Conservation (phyloP, 2,797 vertebrate species). For the Microcaecilia unicolor region DNA sequence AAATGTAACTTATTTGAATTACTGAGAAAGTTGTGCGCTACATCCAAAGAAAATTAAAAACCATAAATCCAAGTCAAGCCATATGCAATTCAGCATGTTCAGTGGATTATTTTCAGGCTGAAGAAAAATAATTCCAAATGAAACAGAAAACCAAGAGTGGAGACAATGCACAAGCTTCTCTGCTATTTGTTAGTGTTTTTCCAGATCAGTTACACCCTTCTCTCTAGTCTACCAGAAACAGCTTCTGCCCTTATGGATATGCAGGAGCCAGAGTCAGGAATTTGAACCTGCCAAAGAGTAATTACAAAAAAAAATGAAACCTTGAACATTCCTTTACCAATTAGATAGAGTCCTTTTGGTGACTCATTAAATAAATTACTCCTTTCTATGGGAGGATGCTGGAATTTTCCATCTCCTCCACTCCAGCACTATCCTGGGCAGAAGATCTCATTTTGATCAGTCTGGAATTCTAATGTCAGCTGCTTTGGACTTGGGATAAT, state of each 20-base stretch:
- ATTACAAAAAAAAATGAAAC: conserved; percentile 9
- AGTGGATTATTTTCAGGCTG: too few species aligned
- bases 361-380: conserved; percentile 6
- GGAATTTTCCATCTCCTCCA: conserved; percentile 6
- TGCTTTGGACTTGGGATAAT: not conserved
- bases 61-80: too few species aligned
- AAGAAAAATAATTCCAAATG: too few species aligned
- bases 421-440: not conserved
- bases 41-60: too few species aligned
- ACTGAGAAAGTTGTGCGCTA: too few species aligned
- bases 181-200: too few species aligned
- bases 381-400: conserved; percentile 3
- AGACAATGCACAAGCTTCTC: too few species aligned
- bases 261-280: not conserved
- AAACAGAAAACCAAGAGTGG: too few species aligned
- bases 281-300: not conserved
- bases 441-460: not conserved
- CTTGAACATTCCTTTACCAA: conserved; percentile 1
- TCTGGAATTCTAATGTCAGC: not conserved
- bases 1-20: too few species aligned
- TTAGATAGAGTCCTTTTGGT: not conserved
- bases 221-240: fast-evolving
- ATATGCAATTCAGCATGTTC: too few species aligned
- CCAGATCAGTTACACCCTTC: too few species aligned
- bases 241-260: fast-evolving